A percentile compares a stretch with the other conserved stretches of the same genome.
These are phyloP conservation scores for Dysmachus trigonus DNA, from an alignment of 2,888 invertebrate species.

Conservation along the genomic window DNA sequence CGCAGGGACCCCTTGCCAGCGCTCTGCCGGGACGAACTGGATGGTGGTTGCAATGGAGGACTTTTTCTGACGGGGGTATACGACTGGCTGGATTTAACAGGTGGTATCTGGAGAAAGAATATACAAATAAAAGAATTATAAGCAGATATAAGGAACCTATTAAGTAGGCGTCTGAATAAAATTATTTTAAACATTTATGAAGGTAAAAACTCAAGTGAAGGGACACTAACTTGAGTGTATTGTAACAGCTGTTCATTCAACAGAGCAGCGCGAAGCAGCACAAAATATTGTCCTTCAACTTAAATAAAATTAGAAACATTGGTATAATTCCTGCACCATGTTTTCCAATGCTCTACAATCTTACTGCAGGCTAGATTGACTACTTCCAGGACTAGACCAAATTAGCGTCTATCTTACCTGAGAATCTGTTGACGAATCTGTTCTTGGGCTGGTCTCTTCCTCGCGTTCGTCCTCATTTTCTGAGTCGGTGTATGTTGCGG, in stretches of 20 bases:
- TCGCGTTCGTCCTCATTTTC: slow-evolving; percentile 84
- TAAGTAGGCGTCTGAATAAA: too few species aligned
- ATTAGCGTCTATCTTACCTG: slow-evolving; percentile 52
- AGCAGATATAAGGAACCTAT: too few species aligned
- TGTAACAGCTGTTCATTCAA: neutral
- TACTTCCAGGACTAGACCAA: neutral
- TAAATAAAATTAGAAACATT: neutral
- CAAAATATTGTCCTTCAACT: neutral
- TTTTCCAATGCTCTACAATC: neutral
- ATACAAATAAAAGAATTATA: too few species aligned
- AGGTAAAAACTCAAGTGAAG: neutral
- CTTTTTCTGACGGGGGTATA: slow-evolving; percentile 58
- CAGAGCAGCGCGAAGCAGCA: neutral
- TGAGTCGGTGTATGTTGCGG: slow-evolving; percentile 90
- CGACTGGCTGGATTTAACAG: slow-evolving; percentile 54
- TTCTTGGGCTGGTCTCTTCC: slow-evolving; percentile 61
- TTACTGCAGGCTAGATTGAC: neutral
- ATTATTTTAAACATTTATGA: neutral
- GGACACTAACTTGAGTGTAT: neutral
- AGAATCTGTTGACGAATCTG: slow-evolving; percentile 61
- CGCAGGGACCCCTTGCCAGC: slow-evolving; percentile 56
- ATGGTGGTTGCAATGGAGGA: slow-evolving; percentile 54
- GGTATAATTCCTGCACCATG: neutral
- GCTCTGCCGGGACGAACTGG: slow-evolving; percentile 44
- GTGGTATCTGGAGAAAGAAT: neutral